Conservation (phyloP, 2,888 invertebrate genomes). For the Brenthis ino region DNA sequence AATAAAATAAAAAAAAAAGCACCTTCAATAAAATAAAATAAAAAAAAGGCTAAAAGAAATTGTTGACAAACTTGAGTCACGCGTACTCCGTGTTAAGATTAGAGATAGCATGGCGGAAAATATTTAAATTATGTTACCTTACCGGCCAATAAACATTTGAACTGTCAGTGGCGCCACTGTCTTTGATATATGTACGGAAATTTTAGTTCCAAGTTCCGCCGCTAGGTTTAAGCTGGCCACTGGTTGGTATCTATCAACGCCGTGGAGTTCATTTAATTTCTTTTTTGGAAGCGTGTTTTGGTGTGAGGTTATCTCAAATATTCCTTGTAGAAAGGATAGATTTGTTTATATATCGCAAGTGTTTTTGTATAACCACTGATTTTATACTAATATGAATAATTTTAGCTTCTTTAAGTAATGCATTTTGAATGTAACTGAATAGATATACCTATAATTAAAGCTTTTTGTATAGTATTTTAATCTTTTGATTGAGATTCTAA, state of each 20-base stretch:
- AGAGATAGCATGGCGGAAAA: constrained; percentile 68
- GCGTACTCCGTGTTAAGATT: constrained; percentile 67
- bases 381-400: background rate
- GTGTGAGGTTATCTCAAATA: constrained; percentile 28
- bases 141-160: constrained; percentile 50
- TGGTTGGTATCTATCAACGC: constrained; percentile 38
- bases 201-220: constrained; percentile 40
- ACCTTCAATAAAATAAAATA: constrained; percentile 14
- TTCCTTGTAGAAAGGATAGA: background rate
- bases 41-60: constrained; percentile 34
- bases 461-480: too few species aligned
- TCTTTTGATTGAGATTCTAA: too few species aligned
- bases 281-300: constrained; percentile 55
- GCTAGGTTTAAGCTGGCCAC: constrained; percentile 47
- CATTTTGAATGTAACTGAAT: too few species aligned
- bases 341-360: constrained; percentile 15
- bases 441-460: too few species aligned
- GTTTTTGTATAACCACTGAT: background rate
- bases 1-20: constrained; percentile 16
- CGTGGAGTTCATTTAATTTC: constrained; percentile 67
- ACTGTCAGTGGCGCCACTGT: constrained; percentile 42
- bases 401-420: too few species aligned
- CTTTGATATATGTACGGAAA: constrained; percentile 14
- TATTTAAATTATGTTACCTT: constrained; percentile 70
- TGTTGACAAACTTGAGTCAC: constrained; percentile 48